Evolutionary conservation across 2,113 vertebrate species (phyloP), one percentile per base, ranked within the genome.

Genomic region (Oryctolagus cuniculus): DNA sequence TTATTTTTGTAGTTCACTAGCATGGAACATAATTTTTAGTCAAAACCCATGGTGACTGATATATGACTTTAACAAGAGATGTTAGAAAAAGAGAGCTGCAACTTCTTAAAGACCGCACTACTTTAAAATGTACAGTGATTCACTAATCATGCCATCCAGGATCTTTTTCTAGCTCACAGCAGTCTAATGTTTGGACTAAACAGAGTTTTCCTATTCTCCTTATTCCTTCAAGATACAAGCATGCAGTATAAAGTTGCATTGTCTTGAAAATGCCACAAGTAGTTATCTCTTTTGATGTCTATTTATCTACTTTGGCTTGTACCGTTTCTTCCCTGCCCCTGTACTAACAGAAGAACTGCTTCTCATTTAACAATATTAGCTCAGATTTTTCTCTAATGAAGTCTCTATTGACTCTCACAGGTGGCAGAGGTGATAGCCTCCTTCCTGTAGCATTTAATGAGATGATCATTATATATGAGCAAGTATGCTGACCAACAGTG

Each of bases 1-100:
- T 92, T 31, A 77, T 72, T 92, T 36, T 25, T 29, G 17, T 21
- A 77, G 2, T 34, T 69, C 36, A n/a, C 10, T n/a, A 74, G 8
- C 6, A 88, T 89, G 19, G 87, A 88, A 53, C 75, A 72, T 13
- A 86, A 19, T 10, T 77, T 92, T 89, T 74, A 31, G 4, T 82
- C n/a, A 80, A 84, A 86, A 77, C 1, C 15, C 31, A 6, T 66
- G 4, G 16, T 58, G 7, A 80, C 44, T 55, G 55, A 84, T 34
- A 90, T 4, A 38, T 16, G 16, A 73, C 95, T 87, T 96, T 90
- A 94, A 94, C n/a, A 66, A 38, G 31, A 78, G 24, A 84, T 34
- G 0, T 51, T 84, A 63, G 22, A 63, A 86, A 36, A 86, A 55
- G 2, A 17, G 2, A 84, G 3, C 10, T 63, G 21, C 1, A 25